phyloP scores from a whole-genome alignment of 2,888 invertebrate genomes.

The Punctoribates punctum region DNA sequence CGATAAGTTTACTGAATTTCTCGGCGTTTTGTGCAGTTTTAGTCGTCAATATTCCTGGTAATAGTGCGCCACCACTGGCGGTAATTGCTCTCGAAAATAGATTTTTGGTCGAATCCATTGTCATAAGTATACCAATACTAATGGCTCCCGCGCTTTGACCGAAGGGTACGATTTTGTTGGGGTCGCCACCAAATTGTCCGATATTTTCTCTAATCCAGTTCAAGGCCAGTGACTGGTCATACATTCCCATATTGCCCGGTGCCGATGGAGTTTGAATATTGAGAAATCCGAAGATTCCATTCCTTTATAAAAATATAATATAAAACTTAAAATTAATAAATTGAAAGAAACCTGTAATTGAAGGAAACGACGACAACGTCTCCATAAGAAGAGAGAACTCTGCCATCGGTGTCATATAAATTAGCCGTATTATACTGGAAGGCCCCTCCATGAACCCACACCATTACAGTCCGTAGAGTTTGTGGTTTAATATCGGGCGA shows the following conservation, averaged over 20 bases:
- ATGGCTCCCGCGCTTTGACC: neutral
- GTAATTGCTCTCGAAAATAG: slow-evolving; percentile 18
- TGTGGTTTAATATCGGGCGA: neutral
- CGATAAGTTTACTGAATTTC: neutral
- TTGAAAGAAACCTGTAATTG: neutral
- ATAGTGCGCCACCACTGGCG: slow-evolving; percentile 15
- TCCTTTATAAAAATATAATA: neutral
- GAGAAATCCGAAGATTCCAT: neutral
- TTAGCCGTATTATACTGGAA: neutral
- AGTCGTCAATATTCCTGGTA: neutral
- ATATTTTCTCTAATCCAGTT: neutral
- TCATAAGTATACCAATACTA: slow-evolving; percentile 4
- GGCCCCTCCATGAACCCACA: neutral
- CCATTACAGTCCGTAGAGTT: neutral
- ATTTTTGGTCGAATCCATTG: neutral
- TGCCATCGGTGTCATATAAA: neutral
- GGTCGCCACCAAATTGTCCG: neutral
- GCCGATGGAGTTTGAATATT: neutral
- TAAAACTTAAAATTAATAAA: too few relatives aligned
- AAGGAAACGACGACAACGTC: neutral
- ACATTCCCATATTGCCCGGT: neutral
- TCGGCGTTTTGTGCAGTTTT: neutral
- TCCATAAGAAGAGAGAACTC: neutral
- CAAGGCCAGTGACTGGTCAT: neutral
- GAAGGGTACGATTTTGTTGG: neutral